These are phyloP conservation scores for Hymenochirus boettgeri DNA, from an alignment of 2,113 vertebrate genomes.

Conservation along the genomic window DNA sequence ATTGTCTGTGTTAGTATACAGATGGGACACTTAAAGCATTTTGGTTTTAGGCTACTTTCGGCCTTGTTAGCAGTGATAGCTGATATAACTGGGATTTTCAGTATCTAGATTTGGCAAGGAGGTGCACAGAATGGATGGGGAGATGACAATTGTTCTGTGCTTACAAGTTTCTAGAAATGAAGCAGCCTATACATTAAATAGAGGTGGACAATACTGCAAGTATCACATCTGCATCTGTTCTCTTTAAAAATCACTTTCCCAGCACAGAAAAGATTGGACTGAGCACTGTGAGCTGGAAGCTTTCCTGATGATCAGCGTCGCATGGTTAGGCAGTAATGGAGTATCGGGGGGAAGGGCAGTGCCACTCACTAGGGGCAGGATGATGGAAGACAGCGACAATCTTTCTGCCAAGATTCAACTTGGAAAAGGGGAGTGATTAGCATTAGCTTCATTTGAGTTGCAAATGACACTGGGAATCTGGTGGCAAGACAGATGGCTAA, in stretches of 20 bases:
- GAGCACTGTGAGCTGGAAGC: background rate
- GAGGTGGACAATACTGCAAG: background rate
- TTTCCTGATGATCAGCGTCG: background rate
- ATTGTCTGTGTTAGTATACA: background rate
- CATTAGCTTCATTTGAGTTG: conserved; percentile 26
- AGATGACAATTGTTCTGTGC: too few species aligned
- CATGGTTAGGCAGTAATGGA: conserved; percentile 29
- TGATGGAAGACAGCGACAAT: too few species aligned
- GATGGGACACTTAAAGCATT: conserved; percentile 11
- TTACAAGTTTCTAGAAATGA: background rate
- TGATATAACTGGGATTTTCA: background rate
- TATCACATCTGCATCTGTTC: background rate
- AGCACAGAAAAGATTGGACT: background rate
- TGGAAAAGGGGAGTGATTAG: conserved; percentile 29
- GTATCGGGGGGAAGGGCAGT: conserved; percentile 1
- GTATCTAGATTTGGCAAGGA: too few species aligned
- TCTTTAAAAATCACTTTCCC: conserved; percentile 1
- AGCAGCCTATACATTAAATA: background rate
- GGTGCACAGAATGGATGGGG: too few species aligned
- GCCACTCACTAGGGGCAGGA: background rate
- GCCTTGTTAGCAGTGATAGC: conserved; percentile 15
- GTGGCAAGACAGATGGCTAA: conserved; percentile 33
- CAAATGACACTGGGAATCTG: conserved; percentile 26
- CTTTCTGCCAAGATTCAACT: conserved; percentile 3
- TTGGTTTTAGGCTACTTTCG: conserved; percentile 22